A percentile compares a stretch with the other conserved stretches of the same genome.
phyloP scores from a whole-genome alignment of 53 echinoderm and acorn worm species.

The Pentamera pediparva region DNA sequence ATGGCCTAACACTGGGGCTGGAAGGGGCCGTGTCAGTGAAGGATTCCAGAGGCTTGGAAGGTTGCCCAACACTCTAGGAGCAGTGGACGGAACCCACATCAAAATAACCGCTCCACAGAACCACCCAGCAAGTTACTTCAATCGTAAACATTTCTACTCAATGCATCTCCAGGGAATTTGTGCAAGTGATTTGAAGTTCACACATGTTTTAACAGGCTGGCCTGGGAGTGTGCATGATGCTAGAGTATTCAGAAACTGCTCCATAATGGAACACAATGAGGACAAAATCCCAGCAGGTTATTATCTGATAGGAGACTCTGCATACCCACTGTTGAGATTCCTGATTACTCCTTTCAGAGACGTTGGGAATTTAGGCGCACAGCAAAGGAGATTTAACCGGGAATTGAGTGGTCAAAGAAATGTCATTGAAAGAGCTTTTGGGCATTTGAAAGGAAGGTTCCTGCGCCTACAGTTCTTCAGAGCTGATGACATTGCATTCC shows the following conservation, averaged over 20 bases:
- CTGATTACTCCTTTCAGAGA: conserved; percentile 24
- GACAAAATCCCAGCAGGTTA: conserved; percentile 7
- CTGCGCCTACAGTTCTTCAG: conserved; percentile 9
- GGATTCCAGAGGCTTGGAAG: conserved; percentile 14
- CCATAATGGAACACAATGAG: background rate
- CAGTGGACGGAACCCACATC: conserved; percentile 22
- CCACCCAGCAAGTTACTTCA: conserved; percentile 4
- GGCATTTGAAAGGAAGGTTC: conserved; percentile 29
- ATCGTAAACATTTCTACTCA: conserved; percentile 12
- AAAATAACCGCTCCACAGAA: conserved; percentile 17
- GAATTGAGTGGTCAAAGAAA: background rate
- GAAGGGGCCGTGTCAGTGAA: background rate
- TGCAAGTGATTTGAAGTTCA: conserved; percentile 24
- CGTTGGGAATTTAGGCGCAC: conserved; percentile 3
- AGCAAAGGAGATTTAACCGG: conserved; percentile 28
- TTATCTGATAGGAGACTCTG: conserved; percentile 31
- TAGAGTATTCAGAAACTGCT: conserved; percentile 19
- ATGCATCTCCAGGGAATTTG: conserved; percentile 35
- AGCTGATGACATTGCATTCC: background rate
- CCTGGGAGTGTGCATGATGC: conserved; percentile 36
- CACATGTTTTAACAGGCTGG: conserved; percentile 26
- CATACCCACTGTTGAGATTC: conserved; percentile 1
- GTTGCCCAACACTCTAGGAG: conserved; percentile 12
- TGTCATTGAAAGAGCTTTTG: conserved; percentile 30
- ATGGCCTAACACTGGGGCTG: conserved; percentile 2